These are phyloP conservation scores for Theocolax elegans DNA, from an alignment of 1,140 invertebrate species.

Conservation along the genomic window DNA sequence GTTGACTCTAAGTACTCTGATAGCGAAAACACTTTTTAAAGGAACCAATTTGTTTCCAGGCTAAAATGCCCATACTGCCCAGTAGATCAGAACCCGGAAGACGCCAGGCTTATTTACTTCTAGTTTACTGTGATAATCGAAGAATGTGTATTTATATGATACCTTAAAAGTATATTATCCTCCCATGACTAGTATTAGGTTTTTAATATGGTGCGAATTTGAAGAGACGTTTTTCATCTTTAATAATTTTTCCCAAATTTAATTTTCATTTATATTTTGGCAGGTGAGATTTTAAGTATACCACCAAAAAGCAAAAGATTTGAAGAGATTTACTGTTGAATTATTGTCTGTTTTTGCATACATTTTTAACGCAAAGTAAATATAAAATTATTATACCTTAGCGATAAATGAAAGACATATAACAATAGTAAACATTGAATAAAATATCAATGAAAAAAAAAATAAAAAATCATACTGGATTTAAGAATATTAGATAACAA, in stretches of 20 bases:
- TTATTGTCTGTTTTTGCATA: conserved; percentile 24
- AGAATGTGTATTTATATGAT: conserved; percentile 37
- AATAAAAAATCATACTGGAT: conserved; percentile 5
- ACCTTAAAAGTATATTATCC: conserved; percentile 32
- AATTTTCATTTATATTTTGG: conserved; percentile 24
- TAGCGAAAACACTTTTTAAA: conserved; percentile 60
- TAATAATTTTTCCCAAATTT: conserved; percentile 13
- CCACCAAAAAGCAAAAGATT: conserved; percentile 28
- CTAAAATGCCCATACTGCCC: conserved; percentile 99
- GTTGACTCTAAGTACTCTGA: conserved; percentile 45
- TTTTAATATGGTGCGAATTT: conserved; percentile 36
- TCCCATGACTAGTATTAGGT: conserved; percentile 34
- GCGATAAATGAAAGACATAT: conserved; percentile 7
- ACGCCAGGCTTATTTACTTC: conserved; percentile 93
- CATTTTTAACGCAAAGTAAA: conserved; percentile 18
- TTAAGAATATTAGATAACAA: background rate
- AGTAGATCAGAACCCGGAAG: conserved; percentile 92
- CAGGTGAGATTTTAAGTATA: conserved; percentile 22
- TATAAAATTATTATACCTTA: background rate
- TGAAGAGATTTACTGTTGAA: conserved; percentile 3
- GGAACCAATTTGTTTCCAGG: conserved; percentile 72
- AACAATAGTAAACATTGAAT: background rate
- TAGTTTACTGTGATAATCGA: conserved; percentile 69
- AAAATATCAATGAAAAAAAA: background rate
- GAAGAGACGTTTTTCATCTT: conserved; percentile 13